Evolutionary conservation across 2,797 vertebrate genomes (phyloP).

Genomic region (Sardinella longiceps): DNA sequence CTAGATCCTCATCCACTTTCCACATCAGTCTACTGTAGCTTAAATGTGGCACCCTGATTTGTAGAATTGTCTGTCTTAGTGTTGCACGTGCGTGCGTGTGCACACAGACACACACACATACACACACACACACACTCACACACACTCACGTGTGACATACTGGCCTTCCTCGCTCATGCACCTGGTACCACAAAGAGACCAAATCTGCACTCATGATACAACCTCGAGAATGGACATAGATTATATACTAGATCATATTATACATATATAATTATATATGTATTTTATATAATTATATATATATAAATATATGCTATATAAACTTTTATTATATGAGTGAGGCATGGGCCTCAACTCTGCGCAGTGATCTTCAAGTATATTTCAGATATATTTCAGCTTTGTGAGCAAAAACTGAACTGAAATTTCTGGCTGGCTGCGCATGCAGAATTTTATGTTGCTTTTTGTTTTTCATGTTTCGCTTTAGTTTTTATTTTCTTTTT

Average conservation of each 20-base stretch:
- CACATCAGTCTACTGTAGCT: too few relatives aligned
- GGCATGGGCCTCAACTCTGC: neutral
- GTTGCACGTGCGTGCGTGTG: too few relatives aligned
- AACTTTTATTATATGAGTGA: neutral
- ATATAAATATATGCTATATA: neutral
- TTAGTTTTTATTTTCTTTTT: neutral
- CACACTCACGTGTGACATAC: neutral
- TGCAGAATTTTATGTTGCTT: neutral
- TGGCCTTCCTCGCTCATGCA: neutral
- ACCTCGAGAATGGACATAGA: neutral
- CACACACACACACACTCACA: neutral
- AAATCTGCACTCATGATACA: neutral
- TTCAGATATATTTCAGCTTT: slow-evolving; percentile 3
- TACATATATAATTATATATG: neutral
- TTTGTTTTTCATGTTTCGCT: neutral
- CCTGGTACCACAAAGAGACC: neutral
- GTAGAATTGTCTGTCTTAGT: too few relatives aligned
- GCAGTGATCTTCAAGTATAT: neutral
- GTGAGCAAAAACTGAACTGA: neutral
- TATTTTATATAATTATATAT: too few relatives aligned
- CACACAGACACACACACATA: neutral
- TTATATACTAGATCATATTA: too few relatives aligned
- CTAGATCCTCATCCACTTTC: too few relatives aligned
- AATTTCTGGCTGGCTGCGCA: neutral
- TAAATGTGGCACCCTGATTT: too few relatives aligned